Evolutionary conservation across 2,797 vertebrate species (phyloP).

Genomic region (Chelmon rostratus): DNA sequence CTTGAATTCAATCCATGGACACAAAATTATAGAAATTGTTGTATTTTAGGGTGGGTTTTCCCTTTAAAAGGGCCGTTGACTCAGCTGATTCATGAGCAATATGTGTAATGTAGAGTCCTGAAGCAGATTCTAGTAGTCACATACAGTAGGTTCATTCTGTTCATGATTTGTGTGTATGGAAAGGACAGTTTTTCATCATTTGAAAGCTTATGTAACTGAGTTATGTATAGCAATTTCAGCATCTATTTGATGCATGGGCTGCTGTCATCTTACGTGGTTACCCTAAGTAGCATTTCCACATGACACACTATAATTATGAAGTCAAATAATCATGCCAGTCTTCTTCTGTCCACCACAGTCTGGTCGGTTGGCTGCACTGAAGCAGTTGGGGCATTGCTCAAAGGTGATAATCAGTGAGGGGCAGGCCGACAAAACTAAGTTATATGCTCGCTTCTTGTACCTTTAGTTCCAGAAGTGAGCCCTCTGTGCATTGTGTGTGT

Average conservation of each 20-base stretch:
- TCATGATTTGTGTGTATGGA: neutral
- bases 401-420: slow-evolving; percentile 12
- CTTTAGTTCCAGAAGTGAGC: neutral
- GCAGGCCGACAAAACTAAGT: neutral
- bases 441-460: neutral
- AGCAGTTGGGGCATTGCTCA: slow-evolving; percentile 17
- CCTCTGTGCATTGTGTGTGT: neutral
- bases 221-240: slow-evolving; percentile 32
- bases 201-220: slow-evolving; percentile 25
- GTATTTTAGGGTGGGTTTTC: slow-evolving; percentile 26
- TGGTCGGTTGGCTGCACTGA: slow-evolving; percentile 19
- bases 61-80: slow-evolving; percentile 21
- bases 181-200: slow-evolving; percentile 10
- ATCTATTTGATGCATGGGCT: slow-evolving; percentile 30
- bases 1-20: neutral
- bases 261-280: slow-evolving; percentile 21
- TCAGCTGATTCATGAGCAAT: slow-evolving; percentile 34
- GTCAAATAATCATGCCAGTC: slow-evolving; percentile 19
- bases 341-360: slow-evolving; percentile 25
- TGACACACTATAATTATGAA: slow-evolving; percentile 48
- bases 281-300: slow-evolving; percentile 25
- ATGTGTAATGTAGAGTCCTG: slow-evolving; percentile 24
- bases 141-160: neutral
- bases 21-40: neutral
- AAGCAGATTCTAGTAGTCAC: slow-evolving; percentile 16